Base-by-base conservation (phyloP, 2,888 invertebrate species). In the Cephus nigrinus region DNA sequence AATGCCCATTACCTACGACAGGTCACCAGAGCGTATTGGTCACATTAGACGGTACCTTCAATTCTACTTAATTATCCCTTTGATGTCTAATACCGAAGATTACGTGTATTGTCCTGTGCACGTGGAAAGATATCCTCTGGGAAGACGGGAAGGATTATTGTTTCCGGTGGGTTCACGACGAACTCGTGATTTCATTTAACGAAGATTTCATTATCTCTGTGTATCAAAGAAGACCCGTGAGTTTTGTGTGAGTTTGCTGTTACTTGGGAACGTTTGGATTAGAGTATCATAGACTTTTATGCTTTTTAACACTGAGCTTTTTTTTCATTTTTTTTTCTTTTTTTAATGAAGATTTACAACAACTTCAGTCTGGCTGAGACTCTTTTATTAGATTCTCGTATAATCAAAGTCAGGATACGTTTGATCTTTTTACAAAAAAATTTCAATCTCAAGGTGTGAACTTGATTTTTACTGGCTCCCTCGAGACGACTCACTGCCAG, bases 1-100 rank as follows among this genome's bases (percentile, higher is more conserved):
- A 76, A 91, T 91, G 91, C 87, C 90, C 40, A 79, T 83, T 73
- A 79, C 78, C 78, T 85, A 84, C 85, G 89, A 89, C 76, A 85
- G 86, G 72, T 84, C 86, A 72, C 78, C 83, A 77, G 88, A 88
- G 78, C 87, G 87, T 79, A 86, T 90, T 78, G 89, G 86, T 76
- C 78, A 86, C 73, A 84, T 88, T 78, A 85, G 85, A 81, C 86
- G 85, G 82, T 84, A 82, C 78, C 71, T 23, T 68, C 69, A 68
- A 73, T 76, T 36, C n/a, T 23, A 23, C 69, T 68, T 35, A 36
- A 36, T 30, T 40, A 23, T 9, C 23, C 23, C 55, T 55, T 55
- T 55, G 55, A 55, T 5, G 55, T 55, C 55, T 55, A 55, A 55
- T 23, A 55, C 5, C 55, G 55, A 9, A 55, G 40, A 55, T 5